Conservation (phyloP, 2,888 invertebrate genomes). For the Agrotis ipsilon region DNA sequence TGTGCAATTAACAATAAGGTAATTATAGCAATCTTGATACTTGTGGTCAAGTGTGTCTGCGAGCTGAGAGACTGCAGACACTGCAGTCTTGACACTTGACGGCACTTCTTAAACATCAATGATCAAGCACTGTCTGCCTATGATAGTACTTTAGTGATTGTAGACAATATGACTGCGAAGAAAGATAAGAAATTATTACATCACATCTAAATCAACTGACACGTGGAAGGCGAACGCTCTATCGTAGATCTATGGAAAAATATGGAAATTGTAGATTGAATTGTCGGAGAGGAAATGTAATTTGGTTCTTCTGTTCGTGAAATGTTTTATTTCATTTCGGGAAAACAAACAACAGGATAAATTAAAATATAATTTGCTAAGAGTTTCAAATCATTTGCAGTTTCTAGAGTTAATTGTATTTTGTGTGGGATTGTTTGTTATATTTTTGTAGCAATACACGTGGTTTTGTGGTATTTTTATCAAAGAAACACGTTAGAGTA, state of each 20-base stretch:
- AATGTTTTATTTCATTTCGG: too few relatives aligned
- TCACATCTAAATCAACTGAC: not conserved
- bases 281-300: constrained; percentile 1
- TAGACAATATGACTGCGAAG: constrained; percentile 21
- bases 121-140: constrained; percentile 22
- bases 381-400: too few relatives aligned
- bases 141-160: constrained; percentile 22
- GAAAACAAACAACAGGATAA: too few relatives aligned
- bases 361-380: too few relatives aligned
- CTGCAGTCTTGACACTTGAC: constrained; percentile 46
- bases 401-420: constrained; percentile 4
- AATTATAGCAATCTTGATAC: constrained; percentile 49
- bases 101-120: constrained; percentile 25
- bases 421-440: constrained; percentile 13
- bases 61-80: constrained; percentile 29
- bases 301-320: constrained; percentile 13
- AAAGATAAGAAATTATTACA: not conserved
- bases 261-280: not conserved
- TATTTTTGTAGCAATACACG: constrained; percentile 17
- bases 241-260: not conserved
- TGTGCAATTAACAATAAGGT: constrained; percentile 42
- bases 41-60: constrained; percentile 51
- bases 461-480: constrained; percentile 8
- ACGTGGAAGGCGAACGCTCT: not conserved
- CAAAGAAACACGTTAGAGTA: too few relatives aligned